Conservation (phyloP, 1,140 invertebrate species). For the Pseudomyrmex dendroicus region DNA sequence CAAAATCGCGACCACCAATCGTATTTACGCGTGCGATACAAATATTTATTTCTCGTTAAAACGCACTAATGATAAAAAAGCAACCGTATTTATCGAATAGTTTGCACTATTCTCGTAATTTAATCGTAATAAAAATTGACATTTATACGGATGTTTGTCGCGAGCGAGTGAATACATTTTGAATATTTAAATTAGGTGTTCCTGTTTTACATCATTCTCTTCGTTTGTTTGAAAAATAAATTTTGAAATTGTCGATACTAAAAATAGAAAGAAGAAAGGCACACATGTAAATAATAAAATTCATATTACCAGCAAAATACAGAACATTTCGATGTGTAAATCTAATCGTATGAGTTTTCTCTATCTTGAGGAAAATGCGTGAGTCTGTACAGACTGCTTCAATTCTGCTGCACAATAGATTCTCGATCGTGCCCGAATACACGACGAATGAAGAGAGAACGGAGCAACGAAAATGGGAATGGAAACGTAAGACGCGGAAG, state of each 20-base stretch:
- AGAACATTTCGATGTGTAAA: background rate
- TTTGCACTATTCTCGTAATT: background rate
- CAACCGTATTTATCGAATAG: background rate
- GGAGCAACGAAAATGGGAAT: constrained; percentile 23
- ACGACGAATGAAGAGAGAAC: constrained; percentile 19
- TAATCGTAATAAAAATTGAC: too few species aligned
- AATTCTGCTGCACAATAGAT: constrained; percentile 61
- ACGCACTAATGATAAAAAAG: constrained; percentile 27
- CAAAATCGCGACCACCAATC: background rate
- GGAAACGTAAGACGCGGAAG: constrained; percentile 18
- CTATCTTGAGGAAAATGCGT: constrained; percentile 1
- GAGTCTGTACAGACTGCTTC: constrained; percentile 11
- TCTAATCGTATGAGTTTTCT: constrained; percentile 41
- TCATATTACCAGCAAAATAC: background rate
- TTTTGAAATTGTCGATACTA: constrained; percentile 3
- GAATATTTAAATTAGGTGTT: background rate
- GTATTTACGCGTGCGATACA: background rate
- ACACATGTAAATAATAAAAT: constrained; percentile 1
- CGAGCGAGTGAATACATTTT: too few species aligned
- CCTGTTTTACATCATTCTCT: background rate
- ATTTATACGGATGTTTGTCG: too few species aligned
- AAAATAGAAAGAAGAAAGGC: background rate
- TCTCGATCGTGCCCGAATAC: constrained; percentile 40
- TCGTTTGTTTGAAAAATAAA: background rate
- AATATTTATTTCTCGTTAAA: constrained; percentile 11